phyloP scores from a whole-genome alignment of 2,113 vertebrate genomes.

The Numenius arquata region DNA sequence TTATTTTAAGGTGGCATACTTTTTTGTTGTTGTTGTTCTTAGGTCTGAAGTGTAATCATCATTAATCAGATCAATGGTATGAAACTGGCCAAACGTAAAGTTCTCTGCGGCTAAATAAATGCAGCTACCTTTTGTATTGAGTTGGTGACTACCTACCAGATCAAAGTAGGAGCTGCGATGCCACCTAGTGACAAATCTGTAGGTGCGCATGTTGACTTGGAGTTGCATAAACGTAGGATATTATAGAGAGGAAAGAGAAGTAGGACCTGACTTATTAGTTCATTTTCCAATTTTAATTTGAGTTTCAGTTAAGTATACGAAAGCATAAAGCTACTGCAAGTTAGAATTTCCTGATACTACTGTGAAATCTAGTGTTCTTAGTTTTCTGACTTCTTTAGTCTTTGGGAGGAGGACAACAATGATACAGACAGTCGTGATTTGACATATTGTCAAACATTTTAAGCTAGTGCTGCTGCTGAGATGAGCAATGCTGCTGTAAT shows the following conservation, averaged over 20 bases:
- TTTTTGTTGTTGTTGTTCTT: not conserved
- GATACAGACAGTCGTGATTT: not conserved
- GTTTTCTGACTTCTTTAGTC: not conserved
- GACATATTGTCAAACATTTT: not conserved
- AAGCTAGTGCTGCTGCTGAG: not conserved
- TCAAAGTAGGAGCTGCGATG: not conserved
- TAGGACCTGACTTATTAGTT: fast-evolving
- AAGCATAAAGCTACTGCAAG: not conserved
- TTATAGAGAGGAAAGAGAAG: not conserved
- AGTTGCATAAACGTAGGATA: not conserved
- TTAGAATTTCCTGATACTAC: not conserved
- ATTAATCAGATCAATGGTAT: not conserved
- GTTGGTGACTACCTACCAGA: not conserved
- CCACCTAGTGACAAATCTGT: constrained; percentile 40
- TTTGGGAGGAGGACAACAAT: not conserved
- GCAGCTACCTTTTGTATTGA: not conserved
- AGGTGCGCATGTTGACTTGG: not conserved
- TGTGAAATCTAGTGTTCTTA: not conserved
- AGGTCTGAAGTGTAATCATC: not conserved
- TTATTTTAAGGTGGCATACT: not conserved
- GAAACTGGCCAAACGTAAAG: not conserved
- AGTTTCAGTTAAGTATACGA: not conserved
- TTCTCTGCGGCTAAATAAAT: not conserved
- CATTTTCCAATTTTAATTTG: not conserved
- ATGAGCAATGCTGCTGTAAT: not conserved